Evolutionary conservation across 2,113 vertebrate species (phyloP), one percentile per base, ranked within the genome.

Genomic region (Sceloporus undulatus): DNA sequence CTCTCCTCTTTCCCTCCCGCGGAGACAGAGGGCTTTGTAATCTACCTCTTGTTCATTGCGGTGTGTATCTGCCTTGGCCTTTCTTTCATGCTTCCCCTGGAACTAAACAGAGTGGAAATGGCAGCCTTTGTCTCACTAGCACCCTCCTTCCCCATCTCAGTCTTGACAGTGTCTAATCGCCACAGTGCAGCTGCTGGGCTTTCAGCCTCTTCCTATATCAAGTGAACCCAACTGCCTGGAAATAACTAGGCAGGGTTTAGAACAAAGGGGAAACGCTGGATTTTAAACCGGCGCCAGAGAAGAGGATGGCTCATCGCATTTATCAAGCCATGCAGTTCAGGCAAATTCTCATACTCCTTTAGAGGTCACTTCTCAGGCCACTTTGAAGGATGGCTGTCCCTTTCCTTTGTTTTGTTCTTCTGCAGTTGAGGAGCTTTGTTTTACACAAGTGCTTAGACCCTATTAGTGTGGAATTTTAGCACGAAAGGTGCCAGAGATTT

Each of bases 111-210:
- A 9, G 29, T 54, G 90, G 89, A 40, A 89, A 93, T 84, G 92
- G 90, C 93, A 89, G 95, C 18, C 96, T 97, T 97, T 97, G 96
- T 97, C 96, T 95, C 91, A 84, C 65, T 25, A 40, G 85, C 76
- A 19, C 78, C 91, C 85, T 92, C 91, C 66, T 90, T 93, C 90
- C 88, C 78, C 87, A 77, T 54, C 1, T 34, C 84, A 1, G 74
- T 54, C 1, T 34, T 85, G 1, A 84, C 79, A 0, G 85, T 62
- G 86, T 27, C 92, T 93, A 92, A 62, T 91, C 85, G 85, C 85
- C 85, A 5, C 66, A 1, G 62, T 23, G 85, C 88, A 21, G 91
- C 89, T 90, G 82, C 91, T 56, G 89, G 74, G 0, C n/a, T 92
- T 71, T 25, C 85, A 1, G 1, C 9, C 75, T 13, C 38, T 1